Conservation (phyloP, 1,140 invertebrate species). For the Melipona quadrifasciata region DNA sequence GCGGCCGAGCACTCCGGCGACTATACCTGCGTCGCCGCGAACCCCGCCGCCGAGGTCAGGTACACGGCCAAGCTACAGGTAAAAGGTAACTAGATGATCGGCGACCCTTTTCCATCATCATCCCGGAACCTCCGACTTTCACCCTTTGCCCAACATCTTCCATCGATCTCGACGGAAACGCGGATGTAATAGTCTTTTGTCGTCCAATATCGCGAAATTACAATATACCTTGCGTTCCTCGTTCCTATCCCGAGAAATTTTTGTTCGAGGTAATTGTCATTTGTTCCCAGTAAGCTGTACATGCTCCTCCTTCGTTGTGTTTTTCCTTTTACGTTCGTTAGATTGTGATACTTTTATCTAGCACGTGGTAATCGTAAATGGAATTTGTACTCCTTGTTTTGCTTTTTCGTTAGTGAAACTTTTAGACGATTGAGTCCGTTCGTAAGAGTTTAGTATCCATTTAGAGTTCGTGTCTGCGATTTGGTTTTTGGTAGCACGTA, state of each 20-base stretch:
- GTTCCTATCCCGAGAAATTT: background rate
- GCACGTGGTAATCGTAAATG: background rate
- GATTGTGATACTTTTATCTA: background rate
- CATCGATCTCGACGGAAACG: conserved; percentile 47
- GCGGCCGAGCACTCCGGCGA: conserved; percentile 89
- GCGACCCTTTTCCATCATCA: conserved; percentile 69
- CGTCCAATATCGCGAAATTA: too few species aligned
- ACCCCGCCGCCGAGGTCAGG: conserved; percentile 89
- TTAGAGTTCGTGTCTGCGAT: background rate
- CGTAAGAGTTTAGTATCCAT: background rate
- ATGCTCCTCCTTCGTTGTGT: too few species aligned
- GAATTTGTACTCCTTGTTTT: background rate
- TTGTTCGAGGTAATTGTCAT: background rate
- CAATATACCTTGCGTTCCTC: background rate
- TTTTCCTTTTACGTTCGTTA: background rate
- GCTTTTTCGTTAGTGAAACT: background rate
- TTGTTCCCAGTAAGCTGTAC: background rate
- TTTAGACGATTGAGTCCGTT: background rate
- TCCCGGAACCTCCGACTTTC: conserved; percentile 2
- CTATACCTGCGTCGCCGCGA: conserved; percentile 91
- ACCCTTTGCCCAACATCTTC: background rate
- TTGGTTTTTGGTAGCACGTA: background rate
- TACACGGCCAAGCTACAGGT: conserved; percentile 91
- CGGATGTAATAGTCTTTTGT: background rate
- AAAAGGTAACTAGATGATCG: conserved; percentile 88